A percentile compares a stretch with the other conserved stretches of the same genome.
These are phyloP conservation scores for Eupeodes latifasciatus DNA, from an alignment of 2,888 invertebrate species.

Conservation along the genomic window DNA sequence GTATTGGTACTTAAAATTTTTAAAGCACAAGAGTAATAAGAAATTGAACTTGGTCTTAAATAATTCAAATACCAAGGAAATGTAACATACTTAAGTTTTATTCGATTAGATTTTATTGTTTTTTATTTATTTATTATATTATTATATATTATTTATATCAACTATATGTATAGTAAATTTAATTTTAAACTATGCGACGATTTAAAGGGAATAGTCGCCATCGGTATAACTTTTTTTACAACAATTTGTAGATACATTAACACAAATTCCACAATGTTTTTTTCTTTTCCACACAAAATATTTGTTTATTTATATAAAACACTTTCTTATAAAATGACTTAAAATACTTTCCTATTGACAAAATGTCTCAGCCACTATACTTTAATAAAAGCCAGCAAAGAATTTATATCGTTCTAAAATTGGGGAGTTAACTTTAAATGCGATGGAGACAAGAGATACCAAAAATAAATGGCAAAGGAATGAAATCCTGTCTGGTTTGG, in stretches of 20 bases:
- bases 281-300: not conserved
- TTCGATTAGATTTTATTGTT: no score
- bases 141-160: no score
- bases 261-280: not conserved
- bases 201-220: no score
- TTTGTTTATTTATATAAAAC: not conserved
- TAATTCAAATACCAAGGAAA: no score
- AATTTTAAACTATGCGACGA: no score
- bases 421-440: conserved; percentile 1
- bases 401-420: conserved; percentile 15
- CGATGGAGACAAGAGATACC: conserved; percentile 1
- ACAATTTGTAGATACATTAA: conserved; percentile 6
- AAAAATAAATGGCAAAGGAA: conserved; percentile 7
- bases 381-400: not conserved
- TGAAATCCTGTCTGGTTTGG: not conserved
- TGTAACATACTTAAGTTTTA: no score
- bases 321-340: not conserved
- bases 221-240: not conserved
- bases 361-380: not conserved
- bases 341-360: conserved; percentile 5
- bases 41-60: no score
- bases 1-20: no score
- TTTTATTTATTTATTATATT: no score
- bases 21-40: no score
- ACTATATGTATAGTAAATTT: no score